Percentiles rank a stretch among this genome's conserved stretches.
Conservation (phyloP, 2,797 vertebrate genomes). For the Anabas testudineus region DNA sequence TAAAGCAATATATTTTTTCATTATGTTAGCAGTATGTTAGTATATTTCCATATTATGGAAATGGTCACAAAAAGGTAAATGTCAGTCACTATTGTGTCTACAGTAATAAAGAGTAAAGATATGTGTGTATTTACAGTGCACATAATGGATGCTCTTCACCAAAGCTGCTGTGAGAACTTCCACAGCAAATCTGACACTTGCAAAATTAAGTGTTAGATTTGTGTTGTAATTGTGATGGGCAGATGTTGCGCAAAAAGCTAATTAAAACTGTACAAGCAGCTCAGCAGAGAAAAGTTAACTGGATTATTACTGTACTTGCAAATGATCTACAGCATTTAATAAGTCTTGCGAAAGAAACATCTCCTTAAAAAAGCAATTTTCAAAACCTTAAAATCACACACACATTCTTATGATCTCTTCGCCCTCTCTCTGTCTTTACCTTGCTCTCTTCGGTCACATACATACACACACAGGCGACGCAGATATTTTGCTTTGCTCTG, state of each 20-base stretch:
- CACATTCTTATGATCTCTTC: slow-evolving; percentile 17
- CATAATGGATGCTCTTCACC: not conserved
- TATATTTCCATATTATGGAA: no score
- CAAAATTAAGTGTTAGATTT: slow-evolving; percentile 39
- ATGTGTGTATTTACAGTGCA: slow-evolving; percentile 33
- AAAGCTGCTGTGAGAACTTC: slow-evolving; percentile 2
- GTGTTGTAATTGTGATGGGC: slow-evolving; percentile 51
- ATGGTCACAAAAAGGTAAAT: no score
- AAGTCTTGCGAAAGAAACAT: slow-evolving; percentile 43
- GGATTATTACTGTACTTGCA: slow-evolving; percentile 51
- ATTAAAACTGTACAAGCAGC: slow-evolving; percentile 56
- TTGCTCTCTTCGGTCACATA: slow-evolving; percentile 18
- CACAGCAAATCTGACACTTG: slow-evolving; percentile 7
- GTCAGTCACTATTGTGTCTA: no score
- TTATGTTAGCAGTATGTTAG: no score
- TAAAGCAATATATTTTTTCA: no score
- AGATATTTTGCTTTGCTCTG: slow-evolving; percentile 10
- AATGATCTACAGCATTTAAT: slow-evolving; percentile 55
- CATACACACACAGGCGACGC: not conserved
- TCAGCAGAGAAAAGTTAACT: slow-evolving; percentile 57
- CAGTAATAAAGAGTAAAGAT: no score
- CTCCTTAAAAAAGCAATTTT: slow-evolving; percentile 34
- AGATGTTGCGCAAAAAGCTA: slow-evolving; percentile 56
- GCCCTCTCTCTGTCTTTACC: slow-evolving; percentile 23
- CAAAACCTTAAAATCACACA: slow-evolving; percentile 24